Conservation (phyloP, 1,140 invertebrate species). For the Lethocerus indicus region DNA sequence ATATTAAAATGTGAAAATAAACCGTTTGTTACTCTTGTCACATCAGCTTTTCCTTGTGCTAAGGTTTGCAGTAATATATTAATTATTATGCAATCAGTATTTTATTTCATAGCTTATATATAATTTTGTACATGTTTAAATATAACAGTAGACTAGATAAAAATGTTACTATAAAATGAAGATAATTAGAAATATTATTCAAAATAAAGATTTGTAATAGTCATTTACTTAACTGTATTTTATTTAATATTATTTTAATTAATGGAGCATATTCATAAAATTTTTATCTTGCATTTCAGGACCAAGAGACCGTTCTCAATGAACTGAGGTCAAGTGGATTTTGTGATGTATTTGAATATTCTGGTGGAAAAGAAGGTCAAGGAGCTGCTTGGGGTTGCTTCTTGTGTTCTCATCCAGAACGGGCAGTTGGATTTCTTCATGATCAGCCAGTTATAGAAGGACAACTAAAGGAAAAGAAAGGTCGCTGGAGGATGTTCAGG, state of each 20-base stretch:
- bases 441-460: slow-evolving; percentile 69
- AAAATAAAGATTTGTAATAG: neutral
- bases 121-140: neutral
- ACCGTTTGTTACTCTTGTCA: slow-evolving; percentile 78
- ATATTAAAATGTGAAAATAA: slow-evolving; percentile 78
- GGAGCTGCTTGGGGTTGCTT: slow-evolving; percentile 63
- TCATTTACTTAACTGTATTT: neutral
- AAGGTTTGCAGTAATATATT: slow-evolving; percentile 37
- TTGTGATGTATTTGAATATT: slow-evolving; percentile 82
- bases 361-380: slow-evolving; percentile 25
- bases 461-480: slow-evolving; percentile 88
- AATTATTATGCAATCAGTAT: neutral
- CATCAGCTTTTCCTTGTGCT: slow-evolving; percentile 73
- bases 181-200: neutral
- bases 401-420: slow-evolving; percentile 79
- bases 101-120: neutral
- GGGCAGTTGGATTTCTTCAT: slow-evolving; percentile 61
- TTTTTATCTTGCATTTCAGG: slow-evolving; percentile 29
- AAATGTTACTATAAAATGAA: too few relatives aligned
- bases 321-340: slow-evolving; percentile 75
- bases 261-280: neutral
- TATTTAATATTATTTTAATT: neutral
- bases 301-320: slow-evolving; percentile 66
- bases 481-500: slow-evolving; percentile 75
- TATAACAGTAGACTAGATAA: too few relatives aligned